Base-by-base conservation (phyloP, 2,888 invertebrate genomes). In the Sarcophaga caerulescens region DNA sequence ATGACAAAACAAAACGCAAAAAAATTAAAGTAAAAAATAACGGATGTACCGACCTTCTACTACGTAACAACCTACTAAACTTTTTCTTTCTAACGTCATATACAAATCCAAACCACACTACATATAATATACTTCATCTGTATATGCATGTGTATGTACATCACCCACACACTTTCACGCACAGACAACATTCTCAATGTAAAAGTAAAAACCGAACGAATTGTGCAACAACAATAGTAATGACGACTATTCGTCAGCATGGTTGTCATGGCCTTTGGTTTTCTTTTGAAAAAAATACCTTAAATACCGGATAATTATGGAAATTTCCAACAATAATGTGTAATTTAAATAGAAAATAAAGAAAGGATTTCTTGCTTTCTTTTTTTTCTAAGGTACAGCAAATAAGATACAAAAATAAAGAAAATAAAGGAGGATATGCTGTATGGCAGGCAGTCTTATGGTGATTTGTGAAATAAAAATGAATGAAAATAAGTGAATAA, bases 51-150 rank as follows among this genome's bases (percentile, higher is more conserved):
- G 74, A 78, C 77, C 59, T 77, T 68, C 77, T 69, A 62, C 77
- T 77, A 77, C 62, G 77, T 77, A 77, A 65, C 77, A 77, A 77
- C 77, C 77, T 77, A 77, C 77, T 77, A 69, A 77, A 77, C 68
- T 77, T 62, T 77, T 69, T 77, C 59, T 45, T 25, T 80, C 59
- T 11, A 75, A 35, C 35, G 35, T 35, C 17, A 52, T 17, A 5
- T 14, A 14, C 52, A 14, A 14, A 5, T 52, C 17, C 17, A 52
- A 17, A 52, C 52, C 3, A 35, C 8, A 35, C 35, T 35, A 8
- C 0, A 35, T 35, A 35, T 35, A 35, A 35, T 35, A 35, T 35
- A 35, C 35, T 35, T 35, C 8, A 35, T 35, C 35, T 8, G 35
- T 35, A 8, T 35, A 10, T 35, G 35, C 35, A 35, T 35, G 35